These are phyloP conservation scores for Dryas iulia DNA, from an alignment of 1,140 invertebrate species.

Conservation along the genomic window DNA sequence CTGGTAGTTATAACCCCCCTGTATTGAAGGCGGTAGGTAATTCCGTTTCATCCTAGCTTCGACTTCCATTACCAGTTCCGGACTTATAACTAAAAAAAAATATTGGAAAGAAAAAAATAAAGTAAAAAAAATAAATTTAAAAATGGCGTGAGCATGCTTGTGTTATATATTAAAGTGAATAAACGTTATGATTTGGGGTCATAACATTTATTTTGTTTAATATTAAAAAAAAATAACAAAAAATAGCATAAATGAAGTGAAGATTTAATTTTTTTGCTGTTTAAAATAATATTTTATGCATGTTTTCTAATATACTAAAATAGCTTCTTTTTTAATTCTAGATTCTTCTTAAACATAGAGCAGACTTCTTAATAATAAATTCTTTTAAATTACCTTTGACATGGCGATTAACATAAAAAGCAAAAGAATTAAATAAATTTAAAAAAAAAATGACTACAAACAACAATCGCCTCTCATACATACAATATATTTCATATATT, in stretches of 20 bases:
- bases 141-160: not conserved
- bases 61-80: slow-evolving; percentile 78
- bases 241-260: not conserved
- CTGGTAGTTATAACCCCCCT: slow-evolving; percentile 51
- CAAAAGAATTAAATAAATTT: too few relatives aligned
- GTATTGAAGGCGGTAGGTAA: slow-evolving; percentile 86
- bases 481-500: too few relatives aligned
- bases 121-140: slow-evolving; percentile 4
- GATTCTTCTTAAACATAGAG: too few relatives aligned
- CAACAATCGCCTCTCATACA: too few relatives aligned
- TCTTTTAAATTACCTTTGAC: too few relatives aligned
- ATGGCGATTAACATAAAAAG: too few relatives aligned
- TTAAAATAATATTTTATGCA: not conserved
- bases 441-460: too few relatives aligned
- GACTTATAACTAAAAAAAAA: slow-evolving; percentile 59
- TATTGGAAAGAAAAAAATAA: slow-evolving; percentile 40
- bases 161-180: not conserved
- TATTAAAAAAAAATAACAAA: not conserved
- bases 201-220: not conserved
- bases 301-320: not conserved
- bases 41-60: slow-evolving; percentile 93
- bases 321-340: too few relatives aligned
- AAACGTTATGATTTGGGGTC: not conserved
- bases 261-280: not conserved
- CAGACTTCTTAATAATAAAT: too few relatives aligned